phyloP scores from a whole-genome alignment of 2,797 vertebrate genomes.

The Numenius phaeopus region DNA sequence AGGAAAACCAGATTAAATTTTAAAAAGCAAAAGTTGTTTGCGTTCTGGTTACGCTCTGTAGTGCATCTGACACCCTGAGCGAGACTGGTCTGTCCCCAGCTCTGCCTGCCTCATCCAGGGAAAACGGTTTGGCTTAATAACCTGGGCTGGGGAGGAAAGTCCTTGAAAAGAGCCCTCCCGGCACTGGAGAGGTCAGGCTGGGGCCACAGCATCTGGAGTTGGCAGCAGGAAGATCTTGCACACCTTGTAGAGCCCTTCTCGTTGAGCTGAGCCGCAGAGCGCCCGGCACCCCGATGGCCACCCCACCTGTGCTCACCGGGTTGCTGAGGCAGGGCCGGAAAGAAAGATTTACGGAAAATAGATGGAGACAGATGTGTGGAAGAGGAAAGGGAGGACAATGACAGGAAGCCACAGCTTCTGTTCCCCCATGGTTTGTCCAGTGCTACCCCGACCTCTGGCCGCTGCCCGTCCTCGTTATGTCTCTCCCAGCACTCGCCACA shows the following conservation, averaged over 20 bases:
- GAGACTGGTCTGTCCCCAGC: background rate
- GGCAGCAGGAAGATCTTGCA: background rate
- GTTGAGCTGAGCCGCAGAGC: accelerated
- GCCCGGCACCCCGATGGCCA: background rate
- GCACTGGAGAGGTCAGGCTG: background rate
- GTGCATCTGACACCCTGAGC: background rate
- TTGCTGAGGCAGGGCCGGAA: background rate
- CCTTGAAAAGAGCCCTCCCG: background rate
- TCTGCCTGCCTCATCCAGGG: background rate
- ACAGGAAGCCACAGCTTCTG: background rate
- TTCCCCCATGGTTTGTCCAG: background rate
- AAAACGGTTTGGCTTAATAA: background rate
- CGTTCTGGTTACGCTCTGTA: background rate
- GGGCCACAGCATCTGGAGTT: background rate
- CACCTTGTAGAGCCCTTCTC: background rate
- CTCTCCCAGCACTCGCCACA: accelerated
- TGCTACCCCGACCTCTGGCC: background rate
- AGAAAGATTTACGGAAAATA: background rate
- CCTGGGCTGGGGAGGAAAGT: background rate
- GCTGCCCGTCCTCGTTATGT: accelerated
- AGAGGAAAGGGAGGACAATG: background rate
- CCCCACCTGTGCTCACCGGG: accelerated
- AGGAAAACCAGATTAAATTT: background rate
- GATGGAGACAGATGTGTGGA: background rate
- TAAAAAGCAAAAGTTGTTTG: background rate